Evolutionary conservation across 2,113 vertebrate species (phyloP).

Genomic region (Chaetodon trifascialis): DNA sequence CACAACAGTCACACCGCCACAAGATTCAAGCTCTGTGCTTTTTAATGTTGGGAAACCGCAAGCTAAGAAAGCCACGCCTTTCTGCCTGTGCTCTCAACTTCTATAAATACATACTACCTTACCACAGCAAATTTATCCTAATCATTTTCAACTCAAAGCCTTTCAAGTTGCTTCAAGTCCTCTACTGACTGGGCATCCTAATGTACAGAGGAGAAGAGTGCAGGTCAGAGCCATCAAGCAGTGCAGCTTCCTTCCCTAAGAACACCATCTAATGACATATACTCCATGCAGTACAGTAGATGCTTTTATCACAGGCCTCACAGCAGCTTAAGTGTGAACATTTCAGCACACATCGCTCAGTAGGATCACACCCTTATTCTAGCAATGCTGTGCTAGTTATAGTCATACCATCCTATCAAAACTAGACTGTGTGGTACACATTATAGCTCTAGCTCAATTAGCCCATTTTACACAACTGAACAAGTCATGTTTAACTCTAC

Average conservation of each 20-base stretch:
- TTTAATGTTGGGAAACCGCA: constrained; percentile 9
- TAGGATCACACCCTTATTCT: constrained; percentile 5
- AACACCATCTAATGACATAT: constrained; percentile 21
- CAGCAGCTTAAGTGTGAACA: constrained; percentile 8
- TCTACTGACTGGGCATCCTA: neutral
- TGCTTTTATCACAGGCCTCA: constrained; percentile 9
- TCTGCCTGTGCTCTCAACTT: neutral
- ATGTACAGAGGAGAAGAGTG: neutral
- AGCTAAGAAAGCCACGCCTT: neutral
- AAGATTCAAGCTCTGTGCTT: neutral
- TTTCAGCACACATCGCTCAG: neutral
- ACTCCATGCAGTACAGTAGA: neutral
- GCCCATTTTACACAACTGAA: constrained; percentile 9
- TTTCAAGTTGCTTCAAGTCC: constrained; percentile 7
- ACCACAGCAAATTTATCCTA: constrained; percentile 17
- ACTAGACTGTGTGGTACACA: neutral
- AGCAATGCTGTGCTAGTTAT: neutral
- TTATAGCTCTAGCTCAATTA: neutral
- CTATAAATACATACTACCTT: constrained; percentile 37
- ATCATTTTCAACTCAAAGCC: constrained; percentile 47
- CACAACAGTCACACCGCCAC: constrained; percentile 4
- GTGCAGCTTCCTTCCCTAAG: neutral
- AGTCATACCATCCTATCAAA: constrained; percentile 13
- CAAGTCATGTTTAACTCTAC: constrained; percentile 12
- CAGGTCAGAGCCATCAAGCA: constrained; percentile 24